These are phyloP conservation scores for Synergus laeviventris DNA, from an alignment of 2,888 invertebrate genomes.

Conservation along the genomic window DNA sequence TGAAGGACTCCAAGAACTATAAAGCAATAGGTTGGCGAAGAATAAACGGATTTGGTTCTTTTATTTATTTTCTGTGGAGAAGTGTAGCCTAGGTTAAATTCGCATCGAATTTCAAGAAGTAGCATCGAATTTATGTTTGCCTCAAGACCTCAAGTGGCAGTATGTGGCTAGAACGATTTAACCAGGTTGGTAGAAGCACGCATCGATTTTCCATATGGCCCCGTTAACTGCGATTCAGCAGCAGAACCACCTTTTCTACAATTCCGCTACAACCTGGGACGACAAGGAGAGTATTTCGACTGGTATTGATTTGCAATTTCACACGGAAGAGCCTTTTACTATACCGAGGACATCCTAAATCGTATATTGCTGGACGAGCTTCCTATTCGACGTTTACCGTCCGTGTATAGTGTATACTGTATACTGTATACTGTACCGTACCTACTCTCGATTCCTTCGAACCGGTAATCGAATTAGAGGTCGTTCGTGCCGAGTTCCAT, in stretches of 20 bases:
- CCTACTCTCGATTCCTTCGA: slow-evolving; percentile 52
- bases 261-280: slow-evolving; percentile 31
- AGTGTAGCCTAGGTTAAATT: slow-evolving; percentile 3
- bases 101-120: background rate
- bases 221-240: slow-evolving; percentile 25
- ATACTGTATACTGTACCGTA: slow-evolving; percentile 53
- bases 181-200: slow-evolving; percentile 10
- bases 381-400: slow-evolving; percentile 54
- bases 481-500: slow-evolving; percentile 52
- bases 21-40: background rate
- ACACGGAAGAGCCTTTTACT: slow-evolving; percentile 46
- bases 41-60: background rate
- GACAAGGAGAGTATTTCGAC: slow-evolving; percentile 40
- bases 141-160: slow-evolving; percentile 37
- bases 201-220: slow-evolving; percentile 33
- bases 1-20: background rate
- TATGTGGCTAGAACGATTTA: slow-evolving; percentile 30
- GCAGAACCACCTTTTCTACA: slow-evolving; percentile 24
- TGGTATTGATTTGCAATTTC: slow-evolving; percentile 58
- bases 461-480: slow-evolving; percentile 60
- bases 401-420: slow-evolving; percentile 54
- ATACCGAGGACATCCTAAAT: slow-evolving; percentile 45
- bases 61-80: background rate
- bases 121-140: background rate
- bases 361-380: slow-evolving; percentile 42